Percentiles rank a stretch among this genome's conserved stretches.
phyloP scores from a whole-genome alignment of 2,113 vertebrate genomes.

The Cheilinus undulatus region DNA sequence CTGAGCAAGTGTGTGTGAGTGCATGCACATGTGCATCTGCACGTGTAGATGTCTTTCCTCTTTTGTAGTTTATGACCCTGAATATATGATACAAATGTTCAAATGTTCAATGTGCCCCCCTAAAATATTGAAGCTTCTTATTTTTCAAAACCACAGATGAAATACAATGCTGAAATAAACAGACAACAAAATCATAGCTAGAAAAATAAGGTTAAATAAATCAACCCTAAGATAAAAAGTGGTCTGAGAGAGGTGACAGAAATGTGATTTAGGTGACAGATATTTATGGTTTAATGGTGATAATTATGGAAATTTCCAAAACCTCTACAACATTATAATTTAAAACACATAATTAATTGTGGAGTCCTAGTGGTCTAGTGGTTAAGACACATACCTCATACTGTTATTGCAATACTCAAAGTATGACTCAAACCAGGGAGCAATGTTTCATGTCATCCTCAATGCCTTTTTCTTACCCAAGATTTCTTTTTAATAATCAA shows the following conservation, averaged over 20 bases:
- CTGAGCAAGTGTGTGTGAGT: conserved; percentile 36
- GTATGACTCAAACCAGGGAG: neutral
- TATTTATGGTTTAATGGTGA: conserved; percentile 11
- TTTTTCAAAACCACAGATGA: neutral
- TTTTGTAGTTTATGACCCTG: conserved; percentile 3
- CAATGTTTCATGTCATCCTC: neutral
- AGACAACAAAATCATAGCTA: neutral
- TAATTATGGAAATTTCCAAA: conserved; percentile 30
- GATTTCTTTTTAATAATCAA: neutral
- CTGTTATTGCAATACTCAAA: conserved; percentile 6
- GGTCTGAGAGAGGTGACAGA: conserved; percentile 10
- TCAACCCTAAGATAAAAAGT: neutral
- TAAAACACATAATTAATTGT: conserved; percentile 33
- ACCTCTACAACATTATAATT: conserved; percentile 34
- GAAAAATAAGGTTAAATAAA: conserved; percentile 2
- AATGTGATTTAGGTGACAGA: conserved; percentile 25
- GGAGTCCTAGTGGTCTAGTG: conserved; percentile 5
- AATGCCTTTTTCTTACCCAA: neutral
- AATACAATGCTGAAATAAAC: neutral
- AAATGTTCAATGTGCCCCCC: neutral
- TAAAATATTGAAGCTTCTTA: neutral
- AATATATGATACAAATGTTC: neutral
- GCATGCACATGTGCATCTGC: conserved; percentile 15
- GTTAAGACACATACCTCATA: conserved; percentile 16
- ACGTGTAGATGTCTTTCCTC: conserved; percentile 8